Percentiles rank a stretch among this genome's conserved stretches.
Conservation (phyloP, 1,140 invertebrate species). For the Hyles euphorbiae region DNA sequence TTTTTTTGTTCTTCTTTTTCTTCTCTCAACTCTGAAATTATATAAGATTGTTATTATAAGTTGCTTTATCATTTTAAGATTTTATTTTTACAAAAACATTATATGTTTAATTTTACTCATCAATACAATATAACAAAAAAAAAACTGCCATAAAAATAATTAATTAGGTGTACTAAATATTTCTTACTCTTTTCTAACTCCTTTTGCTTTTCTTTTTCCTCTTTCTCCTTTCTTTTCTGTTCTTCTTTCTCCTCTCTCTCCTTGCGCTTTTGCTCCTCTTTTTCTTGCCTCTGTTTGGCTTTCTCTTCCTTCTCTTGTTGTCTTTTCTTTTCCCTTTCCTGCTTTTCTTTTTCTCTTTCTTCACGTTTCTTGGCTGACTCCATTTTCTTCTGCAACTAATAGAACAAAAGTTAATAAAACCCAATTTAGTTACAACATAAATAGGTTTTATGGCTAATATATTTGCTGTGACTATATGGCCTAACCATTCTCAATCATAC, state of each 20-base stretch:
- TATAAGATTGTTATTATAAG: too few relatives aligned
- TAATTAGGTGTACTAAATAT: background rate
- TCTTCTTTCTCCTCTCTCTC: constrained; percentile 59
- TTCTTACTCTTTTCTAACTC: constrained; percentile 66
- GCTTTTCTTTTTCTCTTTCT: constrained; percentile 70
- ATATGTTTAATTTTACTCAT: too few relatives aligned
- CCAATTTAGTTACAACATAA: too few relatives aligned
- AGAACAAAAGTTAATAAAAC: background rate
- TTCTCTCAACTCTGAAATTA: constrained; percentile 46
- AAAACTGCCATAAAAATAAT: too few relatives aligned
- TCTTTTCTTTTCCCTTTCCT: constrained; percentile 67
- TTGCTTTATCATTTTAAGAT: too few relatives aligned
- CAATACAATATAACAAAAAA: too few relatives aligned
- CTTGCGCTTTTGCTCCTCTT: constrained; percentile 63
- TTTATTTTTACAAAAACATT: too few relatives aligned
- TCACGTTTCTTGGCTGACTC: constrained; percentile 69
- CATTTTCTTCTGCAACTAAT: constrained; percentile 68
- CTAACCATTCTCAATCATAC: too few relatives aligned
- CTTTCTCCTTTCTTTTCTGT: constrained; percentile 69
- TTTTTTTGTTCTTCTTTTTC: constrained; percentile 72
- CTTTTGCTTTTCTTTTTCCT: constrained; percentile 73
- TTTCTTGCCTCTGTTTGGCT: constrained; percentile 58
- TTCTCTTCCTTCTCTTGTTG: constrained; percentile 64
- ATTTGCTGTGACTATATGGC: too few relatives aligned
- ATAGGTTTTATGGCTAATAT: too few relatives aligned